Base-by-base conservation (phyloP, 2,113 vertebrate genomes). In the Ageneiosus marmoratus region DNA sequence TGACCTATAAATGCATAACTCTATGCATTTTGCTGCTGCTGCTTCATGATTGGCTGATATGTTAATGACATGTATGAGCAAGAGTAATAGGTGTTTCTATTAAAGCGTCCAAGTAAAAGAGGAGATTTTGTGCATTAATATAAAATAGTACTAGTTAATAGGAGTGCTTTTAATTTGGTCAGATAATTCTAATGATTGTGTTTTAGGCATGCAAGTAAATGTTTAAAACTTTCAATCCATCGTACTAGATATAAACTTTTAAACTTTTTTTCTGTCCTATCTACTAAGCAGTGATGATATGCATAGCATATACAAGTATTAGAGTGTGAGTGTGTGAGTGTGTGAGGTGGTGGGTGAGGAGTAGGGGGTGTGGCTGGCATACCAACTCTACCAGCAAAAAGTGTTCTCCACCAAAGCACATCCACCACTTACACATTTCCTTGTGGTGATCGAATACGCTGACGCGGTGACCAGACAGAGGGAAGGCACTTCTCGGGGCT, bases 361-460 rank as follows among this genome's bases (percentile, higher is more conserved):
- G n/a, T n/a, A n/a, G n/a, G n/a, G n/a, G n/a, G n/a, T n/a, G n/a
- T n/a, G n/a, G n/a, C n/a, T n/a, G n/a, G n/a, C n/a, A n/a, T n/a
- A n/a, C n/a, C n/a, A n/a, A 75, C 15, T 73, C 10, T n/a, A 73
- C 5, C 41, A 16, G 29, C 44, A 50, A 29, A 12, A 32, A 50
- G 44, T 12, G 27, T 29, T 12, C 22, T 67, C 77, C 77, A 67
- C 58, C 60, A n/a, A 29, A 15, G 22, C 58, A 24, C 8, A 18
- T 32, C 27, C 58, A 20, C 27, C 58, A 63, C 58, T 79, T 48
- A 32, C 58, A 62, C 77, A 48, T 79, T 67, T 32, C 41, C 69
- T 32, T 11, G 48, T 32, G 48, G 11, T 53, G 72, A 51, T 75
- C 3, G 5, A 74, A 50, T 48, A 27, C 18, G 70, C 44, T 51